These are phyloP conservation scores for Cichladusa arquata DNA, from an alignment of 2,113 vertebrate genomes.

Conservation along the genomic window DNA sequence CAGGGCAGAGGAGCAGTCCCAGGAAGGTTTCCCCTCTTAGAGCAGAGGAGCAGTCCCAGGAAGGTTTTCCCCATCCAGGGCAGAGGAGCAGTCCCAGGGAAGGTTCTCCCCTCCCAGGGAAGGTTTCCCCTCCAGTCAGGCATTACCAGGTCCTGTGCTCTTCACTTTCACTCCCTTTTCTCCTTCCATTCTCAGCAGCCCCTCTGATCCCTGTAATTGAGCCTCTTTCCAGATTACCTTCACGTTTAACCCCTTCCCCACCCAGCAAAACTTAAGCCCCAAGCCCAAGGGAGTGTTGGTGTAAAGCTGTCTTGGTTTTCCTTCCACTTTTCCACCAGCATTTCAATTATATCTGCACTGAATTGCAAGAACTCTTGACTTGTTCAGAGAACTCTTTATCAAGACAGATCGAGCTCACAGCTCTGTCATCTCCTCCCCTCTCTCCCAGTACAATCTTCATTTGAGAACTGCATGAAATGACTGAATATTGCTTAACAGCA, in stretches of 20 bases:
- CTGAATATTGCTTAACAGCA: slow-evolving; percentile 43
- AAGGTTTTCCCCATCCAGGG: too few relatives aligned
- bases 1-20: not conserved
- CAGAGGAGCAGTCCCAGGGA: not conserved
- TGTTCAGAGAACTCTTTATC: not conserved
- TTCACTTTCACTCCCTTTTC: not conserved
- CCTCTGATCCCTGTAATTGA: not conserved
- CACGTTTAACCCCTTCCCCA: not conserved
- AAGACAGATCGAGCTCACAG: not conserved
- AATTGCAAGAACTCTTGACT: not conserved
- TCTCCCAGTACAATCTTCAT: not conserved
- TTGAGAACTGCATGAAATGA: not conserved
- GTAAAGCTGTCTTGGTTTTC: not conserved
- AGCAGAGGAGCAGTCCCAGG: too few relatives aligned
- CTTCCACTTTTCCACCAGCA: not conserved
- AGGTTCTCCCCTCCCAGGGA: not conserved
- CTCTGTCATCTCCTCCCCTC: not conserved
- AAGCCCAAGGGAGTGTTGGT: not conserved
- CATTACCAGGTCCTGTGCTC: not conserved
- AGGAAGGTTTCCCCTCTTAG: not conserved
- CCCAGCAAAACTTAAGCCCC: not conserved
- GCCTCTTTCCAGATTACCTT: not conserved
- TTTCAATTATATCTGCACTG: not conserved
- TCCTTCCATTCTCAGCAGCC: not conserved
- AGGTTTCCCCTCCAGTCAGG: not conserved